Evolutionary conservation across 2,888 invertebrate species (phyloP).

Genomic region (Nomada fabriciana): DNA sequence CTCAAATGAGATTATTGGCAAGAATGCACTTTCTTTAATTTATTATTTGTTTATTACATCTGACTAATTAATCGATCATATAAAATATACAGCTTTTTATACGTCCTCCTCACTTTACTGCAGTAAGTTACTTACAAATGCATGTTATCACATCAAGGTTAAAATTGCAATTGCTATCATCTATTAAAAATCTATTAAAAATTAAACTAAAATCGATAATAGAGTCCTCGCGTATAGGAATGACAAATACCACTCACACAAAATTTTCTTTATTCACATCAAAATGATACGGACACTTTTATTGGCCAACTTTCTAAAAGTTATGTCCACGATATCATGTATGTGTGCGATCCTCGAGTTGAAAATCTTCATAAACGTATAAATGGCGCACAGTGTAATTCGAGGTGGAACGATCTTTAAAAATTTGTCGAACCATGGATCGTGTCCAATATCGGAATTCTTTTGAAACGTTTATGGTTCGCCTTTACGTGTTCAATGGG

Average conservation of each 20-base stretch:
- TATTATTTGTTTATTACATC: too few relatives aligned
- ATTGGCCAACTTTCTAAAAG: too few relatives aligned
- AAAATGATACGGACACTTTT: neutral
- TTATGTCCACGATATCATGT: neutral
- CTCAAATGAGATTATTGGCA: too few relatives aligned
- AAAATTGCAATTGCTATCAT: too few relatives aligned
- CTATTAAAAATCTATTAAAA: too few relatives aligned
- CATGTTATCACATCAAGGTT: too few relatives aligned
- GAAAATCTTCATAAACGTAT: neutral
- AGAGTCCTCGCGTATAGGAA: neutral
- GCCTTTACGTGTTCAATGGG: constrained; percentile 56
- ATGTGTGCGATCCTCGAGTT: neutral
- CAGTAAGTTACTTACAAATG: too few relatives aligned
- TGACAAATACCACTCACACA: too few relatives aligned
- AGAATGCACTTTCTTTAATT: too few relatives aligned
- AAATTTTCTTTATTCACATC: neutral
- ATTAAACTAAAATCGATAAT: neutral
- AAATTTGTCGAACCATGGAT: constrained; percentile 50
- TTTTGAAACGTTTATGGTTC: constrained; percentile 43
- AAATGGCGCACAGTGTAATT: neutral
- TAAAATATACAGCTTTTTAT: too few relatives aligned
- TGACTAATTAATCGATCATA: too few relatives aligned
- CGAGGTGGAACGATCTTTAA: constrained; percentile 10
- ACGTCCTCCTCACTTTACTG: too few relatives aligned
- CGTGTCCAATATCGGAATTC: constrained; percentile 38